phyloP scores from a whole-genome alignment of 2,797 vertebrate species.

The Cryptoprocta ferox region DNA sequence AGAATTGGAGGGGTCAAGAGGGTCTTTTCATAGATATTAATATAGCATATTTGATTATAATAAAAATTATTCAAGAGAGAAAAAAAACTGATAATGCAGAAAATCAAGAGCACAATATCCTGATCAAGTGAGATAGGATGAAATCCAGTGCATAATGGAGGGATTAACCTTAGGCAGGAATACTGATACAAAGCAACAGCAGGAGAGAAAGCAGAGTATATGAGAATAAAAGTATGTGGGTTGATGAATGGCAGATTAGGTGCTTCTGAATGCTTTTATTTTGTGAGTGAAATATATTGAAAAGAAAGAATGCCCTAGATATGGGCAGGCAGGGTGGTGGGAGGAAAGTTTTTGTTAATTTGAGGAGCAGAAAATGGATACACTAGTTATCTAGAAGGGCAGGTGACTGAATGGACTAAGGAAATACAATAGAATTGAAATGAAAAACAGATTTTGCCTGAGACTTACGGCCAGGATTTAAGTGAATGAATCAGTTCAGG shows the following conservation, averaged over 20 bases:
- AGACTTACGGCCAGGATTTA: background rate
- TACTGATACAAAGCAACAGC: background rate
- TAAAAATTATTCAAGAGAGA: background rate
- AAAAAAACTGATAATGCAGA: background rate
- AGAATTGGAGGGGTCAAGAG: background rate
- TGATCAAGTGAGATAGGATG: background rate
- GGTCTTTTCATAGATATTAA: background rate
- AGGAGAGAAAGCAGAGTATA: background rate
- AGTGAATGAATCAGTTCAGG: background rate
- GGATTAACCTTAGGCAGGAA: background rate
- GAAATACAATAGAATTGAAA: background rate
- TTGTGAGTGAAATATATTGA: conserved; percentile 19
- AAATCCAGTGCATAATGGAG: background rate
- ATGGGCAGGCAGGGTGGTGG: background rate
- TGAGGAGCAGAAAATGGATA: background rate
- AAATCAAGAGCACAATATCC: background rate
- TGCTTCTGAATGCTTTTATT: background rate
- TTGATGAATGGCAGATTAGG: background rate
- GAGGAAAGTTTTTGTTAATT: background rate
- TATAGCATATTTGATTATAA: background rate
- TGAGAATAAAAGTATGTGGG: background rate
- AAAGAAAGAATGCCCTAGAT: background rate
- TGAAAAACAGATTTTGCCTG: background rate
- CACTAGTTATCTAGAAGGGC: background rate
- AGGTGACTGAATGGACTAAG: background rate